Percentiles rank a stretch among this genome's conserved stretches.
These are phyloP conservation scores for Scrobipalpa costella DNA, from an alignment of 2,888 invertebrate species.

Conservation along the genomic window DNA sequence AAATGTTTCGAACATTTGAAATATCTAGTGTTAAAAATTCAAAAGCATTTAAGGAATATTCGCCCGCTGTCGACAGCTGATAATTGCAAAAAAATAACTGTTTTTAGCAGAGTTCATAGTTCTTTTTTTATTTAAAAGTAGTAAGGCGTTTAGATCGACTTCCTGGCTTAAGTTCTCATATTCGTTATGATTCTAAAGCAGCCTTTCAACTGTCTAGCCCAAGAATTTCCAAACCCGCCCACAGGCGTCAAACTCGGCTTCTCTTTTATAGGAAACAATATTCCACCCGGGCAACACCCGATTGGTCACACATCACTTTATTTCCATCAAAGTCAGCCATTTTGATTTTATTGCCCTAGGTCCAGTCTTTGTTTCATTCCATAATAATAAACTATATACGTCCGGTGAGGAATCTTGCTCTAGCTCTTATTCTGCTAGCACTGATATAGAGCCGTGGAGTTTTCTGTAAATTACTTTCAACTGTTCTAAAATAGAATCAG, in stretches of 20 bases:
- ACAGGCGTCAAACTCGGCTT: background rate
- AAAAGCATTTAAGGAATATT: too few relatives aligned
- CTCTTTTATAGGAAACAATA: slow-evolving; percentile 9
- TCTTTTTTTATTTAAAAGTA: too few relatives aligned
- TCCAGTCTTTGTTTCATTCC: slow-evolving; percentile 22
- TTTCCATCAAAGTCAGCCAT: slow-evolving; percentile 17
- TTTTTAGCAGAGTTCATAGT: too few relatives aligned
- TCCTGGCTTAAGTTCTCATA: too few relatives aligned
- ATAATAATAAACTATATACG: slow-evolving; percentile 25
- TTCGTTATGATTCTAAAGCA: too few relatives aligned
- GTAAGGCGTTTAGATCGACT: too few relatives aligned
- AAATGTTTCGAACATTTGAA: too few relatives aligned
- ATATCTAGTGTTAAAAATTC: too few relatives aligned
- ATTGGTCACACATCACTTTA: slow-evolving; percentile 15
- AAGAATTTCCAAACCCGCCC: background rate
- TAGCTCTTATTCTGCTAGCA: slow-evolving; percentile 11
- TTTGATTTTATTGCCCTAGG: slow-evolving; percentile 22
- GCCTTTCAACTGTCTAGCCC: background rate
- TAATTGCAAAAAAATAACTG: too few relatives aligned
- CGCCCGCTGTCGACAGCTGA: too few relatives aligned
- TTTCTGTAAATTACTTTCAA: background rate
- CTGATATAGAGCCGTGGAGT: background rate
- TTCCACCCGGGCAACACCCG: background rate
- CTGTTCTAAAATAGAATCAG: too few relatives aligned
- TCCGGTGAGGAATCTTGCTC: slow-evolving; percentile 13